These are phyloP conservation scores for Cyprinella venusta DNA, from an alignment of 2,797 vertebrate genomes.

Conservation along the genomic window DNA sequence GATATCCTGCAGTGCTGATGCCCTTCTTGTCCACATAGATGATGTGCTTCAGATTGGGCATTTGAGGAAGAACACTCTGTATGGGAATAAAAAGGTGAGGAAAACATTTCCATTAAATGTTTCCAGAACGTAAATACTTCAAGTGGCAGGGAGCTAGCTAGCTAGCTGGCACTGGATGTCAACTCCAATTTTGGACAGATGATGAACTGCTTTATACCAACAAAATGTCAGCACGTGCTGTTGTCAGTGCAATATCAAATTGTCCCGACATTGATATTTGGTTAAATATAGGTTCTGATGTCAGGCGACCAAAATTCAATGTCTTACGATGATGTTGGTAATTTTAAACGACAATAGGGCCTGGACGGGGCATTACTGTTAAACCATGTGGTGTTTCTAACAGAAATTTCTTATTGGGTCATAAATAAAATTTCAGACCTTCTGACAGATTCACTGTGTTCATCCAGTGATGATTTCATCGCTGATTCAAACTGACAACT, in stretches of 20 bases:
- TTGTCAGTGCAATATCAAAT: not conserved
- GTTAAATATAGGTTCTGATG: too few relatives aligned
- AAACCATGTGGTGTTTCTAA: not conserved
- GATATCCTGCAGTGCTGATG: slow-evolving; percentile 83
- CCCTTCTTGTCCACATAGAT: slow-evolving; percentile 93
- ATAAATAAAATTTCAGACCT: not conserved
- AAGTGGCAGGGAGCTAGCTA: not conserved
- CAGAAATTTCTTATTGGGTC: not conserved
- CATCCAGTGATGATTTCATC: not conserved
- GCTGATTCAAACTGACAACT: not conserved
- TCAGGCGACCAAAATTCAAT: too few relatives aligned
- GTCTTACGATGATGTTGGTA: not conserved
- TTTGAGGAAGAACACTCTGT: slow-evolving; percentile 83
- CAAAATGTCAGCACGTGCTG: not conserved
- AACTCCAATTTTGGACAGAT: not conserved
- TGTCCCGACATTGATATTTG: not conserved
- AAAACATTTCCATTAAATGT: not conserved
- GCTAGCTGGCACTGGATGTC: not conserved
- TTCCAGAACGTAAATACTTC: not conserved
- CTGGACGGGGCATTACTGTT: not conserved
- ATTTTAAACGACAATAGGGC: not conserved
- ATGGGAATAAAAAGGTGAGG: slow-evolving; percentile 17
- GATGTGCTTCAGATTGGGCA: slow-evolving; percentile 88
- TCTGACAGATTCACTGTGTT: too few relatives aligned
- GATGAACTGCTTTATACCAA: not conserved